Percentiles rank a stretch among this genome's conserved stretches.
phyloP scores from a whole-genome alignment of 1,140 invertebrate species.

The Halesus radiatus region DNA sequence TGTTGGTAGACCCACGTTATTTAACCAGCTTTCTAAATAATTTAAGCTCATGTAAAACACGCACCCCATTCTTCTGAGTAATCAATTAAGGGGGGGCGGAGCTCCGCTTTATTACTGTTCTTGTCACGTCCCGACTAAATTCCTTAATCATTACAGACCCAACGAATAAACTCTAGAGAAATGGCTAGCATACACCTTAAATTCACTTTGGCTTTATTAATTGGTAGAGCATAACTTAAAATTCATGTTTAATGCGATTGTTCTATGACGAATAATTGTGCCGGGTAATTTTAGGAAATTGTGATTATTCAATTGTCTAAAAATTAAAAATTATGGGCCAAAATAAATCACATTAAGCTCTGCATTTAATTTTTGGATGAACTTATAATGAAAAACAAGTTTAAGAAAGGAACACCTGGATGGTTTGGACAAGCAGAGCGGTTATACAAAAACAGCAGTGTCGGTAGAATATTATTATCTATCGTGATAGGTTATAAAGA shows the following conservation, averaged over 20 bases:
- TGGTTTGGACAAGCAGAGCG: no score
- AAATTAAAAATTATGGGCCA: no score
- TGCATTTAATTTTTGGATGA: no score
- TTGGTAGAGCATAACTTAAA: conserved; percentile 7
- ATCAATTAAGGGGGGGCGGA: conserved; percentile 25
- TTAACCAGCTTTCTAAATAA: conserved; percentile 37
- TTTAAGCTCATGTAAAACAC: conserved; percentile 39
- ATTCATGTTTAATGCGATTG: neutral
- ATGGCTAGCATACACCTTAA: conserved; percentile 17
- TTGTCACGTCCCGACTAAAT: conserved; percentile 40
- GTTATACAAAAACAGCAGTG: no score
- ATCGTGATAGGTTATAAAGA: no score
- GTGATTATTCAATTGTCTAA: no score
- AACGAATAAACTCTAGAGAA: conserved; percentile 30
- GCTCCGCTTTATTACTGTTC: conserved; percentile 37
- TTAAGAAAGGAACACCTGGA: no score
- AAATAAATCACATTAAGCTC: no score
- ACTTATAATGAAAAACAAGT: no score
- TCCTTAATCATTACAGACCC: conserved; percentile 33
- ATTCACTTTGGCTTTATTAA: conserved; percentile 11
- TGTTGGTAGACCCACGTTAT: neutral
- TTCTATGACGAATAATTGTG: no score
- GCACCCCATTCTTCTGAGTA: conserved; percentile 30
- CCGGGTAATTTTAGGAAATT: no score
- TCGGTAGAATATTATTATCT: no score